Evolutionary conservation across 2,888 invertebrate genomes (phyloP).

Genomic region (Stratiomys singularior): DNA sequence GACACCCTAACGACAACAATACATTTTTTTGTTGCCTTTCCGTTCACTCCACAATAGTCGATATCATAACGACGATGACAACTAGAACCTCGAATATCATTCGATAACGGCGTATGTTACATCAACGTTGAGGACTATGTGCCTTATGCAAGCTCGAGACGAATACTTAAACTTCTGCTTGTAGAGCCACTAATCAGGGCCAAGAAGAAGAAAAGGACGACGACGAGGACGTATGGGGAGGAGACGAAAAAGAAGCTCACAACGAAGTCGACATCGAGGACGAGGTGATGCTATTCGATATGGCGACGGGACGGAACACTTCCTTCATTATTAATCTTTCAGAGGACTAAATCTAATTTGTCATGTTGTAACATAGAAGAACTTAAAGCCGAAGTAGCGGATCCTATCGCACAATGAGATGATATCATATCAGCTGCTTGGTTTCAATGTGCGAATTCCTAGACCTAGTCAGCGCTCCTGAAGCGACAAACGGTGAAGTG

Average conservation of each 20-base stretch:
- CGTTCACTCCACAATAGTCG: neutral
- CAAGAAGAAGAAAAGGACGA: too few species aligned
- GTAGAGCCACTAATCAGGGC: too few species aligned
- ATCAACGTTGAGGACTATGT: neutral
- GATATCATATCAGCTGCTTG: slow-evolving; percentile 37
- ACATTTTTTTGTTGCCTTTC: slow-evolving; percentile 16
- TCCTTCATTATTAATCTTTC: slow-evolving; percentile 38
- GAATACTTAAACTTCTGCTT: neutral
- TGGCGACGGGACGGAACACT: slow-evolving; percentile 17
- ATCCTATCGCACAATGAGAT: slow-evolving; percentile 24
- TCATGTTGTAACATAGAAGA: slow-evolving; percentile 17
- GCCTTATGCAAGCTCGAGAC: neutral
- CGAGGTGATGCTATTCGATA: neutral
- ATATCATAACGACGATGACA: neutral
- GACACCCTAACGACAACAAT: slow-evolving; percentile 38
- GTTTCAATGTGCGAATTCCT: neutral
- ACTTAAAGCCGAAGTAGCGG: neutral
- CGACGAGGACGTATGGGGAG: neutral
- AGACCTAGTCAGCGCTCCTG: neutral
- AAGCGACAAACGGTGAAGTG: neutral
- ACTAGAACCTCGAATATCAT: neutral
- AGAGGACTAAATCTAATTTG: slow-evolving; percentile 38
- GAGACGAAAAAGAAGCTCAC: neutral
- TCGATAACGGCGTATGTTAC: neutral
- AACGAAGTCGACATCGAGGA: neutral